A percentile compares a stretch with the other conserved stretches of the same genome.
Conservation (phyloP, 1,140 invertebrate genomes). For the Nomia melanderi region DNA sequence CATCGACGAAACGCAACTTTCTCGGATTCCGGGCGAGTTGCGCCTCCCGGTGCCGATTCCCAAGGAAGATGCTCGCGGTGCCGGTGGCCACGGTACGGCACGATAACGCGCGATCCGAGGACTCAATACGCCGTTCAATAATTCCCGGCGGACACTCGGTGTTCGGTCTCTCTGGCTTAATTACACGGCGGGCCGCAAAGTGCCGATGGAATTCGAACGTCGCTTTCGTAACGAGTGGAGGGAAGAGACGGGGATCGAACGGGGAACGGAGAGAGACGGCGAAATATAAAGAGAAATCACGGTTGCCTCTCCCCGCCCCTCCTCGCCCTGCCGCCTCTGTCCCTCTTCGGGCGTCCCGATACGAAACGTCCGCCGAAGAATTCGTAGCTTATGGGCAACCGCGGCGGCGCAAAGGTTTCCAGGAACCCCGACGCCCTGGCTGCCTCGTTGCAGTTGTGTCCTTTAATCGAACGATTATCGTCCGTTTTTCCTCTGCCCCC, state of each 20-base stretch:
- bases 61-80: background rate
- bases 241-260: background rate
- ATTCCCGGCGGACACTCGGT: background rate
- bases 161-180: conserved; percentile 14
- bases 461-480: conserved; percentile 6
- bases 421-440: background rate
- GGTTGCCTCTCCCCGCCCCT: background rate
- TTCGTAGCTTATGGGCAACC: conserved; percentile 33
- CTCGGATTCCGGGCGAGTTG: background rate
- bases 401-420: conserved; percentile 27
- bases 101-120: conserved; percentile 60
- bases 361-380: conserved; percentile 34
- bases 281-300: conserved; percentile 10
- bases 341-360: too few relatives aligned
- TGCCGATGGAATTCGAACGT: conserved; percentile 33
- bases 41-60: too few relatives aligned
- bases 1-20: background rate
- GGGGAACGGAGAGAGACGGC: background rate
- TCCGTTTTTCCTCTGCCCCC: background rate
- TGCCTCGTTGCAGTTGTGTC: conserved; percentile 19
- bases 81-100: conserved; percentile 43
- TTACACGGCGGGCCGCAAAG: conserved; percentile 9
- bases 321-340: background rate
- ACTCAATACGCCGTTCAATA: conserved; percentile 61
- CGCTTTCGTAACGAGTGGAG: conserved; percentile 3